phyloP scores from a whole-genome alignment of 2,113 vertebrate genomes.

The Gymnogyps californianus region DNA sequence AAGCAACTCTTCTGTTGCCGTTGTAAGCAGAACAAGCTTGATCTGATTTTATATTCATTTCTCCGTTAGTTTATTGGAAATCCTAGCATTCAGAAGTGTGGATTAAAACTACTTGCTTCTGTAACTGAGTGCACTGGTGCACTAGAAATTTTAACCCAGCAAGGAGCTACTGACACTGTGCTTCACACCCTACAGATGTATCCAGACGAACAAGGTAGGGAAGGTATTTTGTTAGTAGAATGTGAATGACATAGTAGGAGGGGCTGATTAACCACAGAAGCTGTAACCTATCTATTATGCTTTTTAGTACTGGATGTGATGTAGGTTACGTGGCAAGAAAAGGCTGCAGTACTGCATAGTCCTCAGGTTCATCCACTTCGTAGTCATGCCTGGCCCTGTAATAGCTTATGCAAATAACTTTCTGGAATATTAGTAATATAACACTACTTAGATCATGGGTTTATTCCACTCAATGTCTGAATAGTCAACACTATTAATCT shows the following conservation, averaged over 20 bases:
- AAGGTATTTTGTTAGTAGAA: background rate
- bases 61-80: constrained; percentile 86
- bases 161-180: constrained; percentile 87
- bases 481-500: background rate
- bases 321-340: background rate
- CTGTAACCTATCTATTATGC: background rate
- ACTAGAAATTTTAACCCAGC: constrained; percentile 83
- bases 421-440: background rate
- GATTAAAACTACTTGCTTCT: constrained; percentile 82
- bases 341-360: background rate
- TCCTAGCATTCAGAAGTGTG: constrained; percentile 83
- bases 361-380: background rate
- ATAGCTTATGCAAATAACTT: background rate
- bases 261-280: background rate
- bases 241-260: background rate
- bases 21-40: background rate
- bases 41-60: constrained; percentile 4
- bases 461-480: background rate
- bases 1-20: background rate
- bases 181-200: constrained; percentile 93
- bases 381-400: background rate
- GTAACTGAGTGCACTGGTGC: constrained; percentile 83
- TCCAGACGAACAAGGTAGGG: constrained; percentile 83
- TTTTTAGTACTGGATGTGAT: background rate
- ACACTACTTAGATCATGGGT: background rate